A percentile compares a stretch with the other conserved stretches of the same genome.
Evolutionary conservation across 2,797 vertebrate genomes (phyloP).

Genomic region (Thamnophis elegans): DNA sequence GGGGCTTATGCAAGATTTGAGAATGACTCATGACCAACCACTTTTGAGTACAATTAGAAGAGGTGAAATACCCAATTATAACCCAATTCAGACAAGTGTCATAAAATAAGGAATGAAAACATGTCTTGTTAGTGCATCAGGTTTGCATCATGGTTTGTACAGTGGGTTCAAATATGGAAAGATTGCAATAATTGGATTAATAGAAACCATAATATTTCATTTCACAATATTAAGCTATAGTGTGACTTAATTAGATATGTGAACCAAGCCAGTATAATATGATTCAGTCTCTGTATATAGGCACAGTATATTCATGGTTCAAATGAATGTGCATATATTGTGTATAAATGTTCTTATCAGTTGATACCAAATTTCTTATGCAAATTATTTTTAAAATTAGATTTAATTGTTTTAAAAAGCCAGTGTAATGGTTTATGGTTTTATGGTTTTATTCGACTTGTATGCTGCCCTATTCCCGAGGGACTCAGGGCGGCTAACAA

Average conservation of each 20-base stretch:
- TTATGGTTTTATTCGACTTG: no score
- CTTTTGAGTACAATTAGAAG: no score
- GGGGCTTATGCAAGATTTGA: neutral
- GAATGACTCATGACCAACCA: neutral
- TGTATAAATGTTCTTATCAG: neutral
- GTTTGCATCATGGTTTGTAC: neutral
- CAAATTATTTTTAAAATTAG: neutral
- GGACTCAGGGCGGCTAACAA: no score
- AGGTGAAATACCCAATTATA: no score
- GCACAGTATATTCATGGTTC: neutral
- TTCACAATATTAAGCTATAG: neutral
- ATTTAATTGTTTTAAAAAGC: neutral
- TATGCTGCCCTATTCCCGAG: no score
- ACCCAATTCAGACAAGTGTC: no score
- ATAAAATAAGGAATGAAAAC: no score
- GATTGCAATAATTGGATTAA: neutral
- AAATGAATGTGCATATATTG: neutral
- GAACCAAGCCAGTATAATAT: neutral
- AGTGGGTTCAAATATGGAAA: neutral
- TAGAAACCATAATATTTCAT: neutral
- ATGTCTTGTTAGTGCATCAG: neutral
- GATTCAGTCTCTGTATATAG: neutral
- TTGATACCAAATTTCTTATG: neutral
- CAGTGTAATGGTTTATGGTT: no score
- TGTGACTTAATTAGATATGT: neutral